Evolutionary conservation across 2,113 vertebrate species (phyloP).

Genomic region (Melanerpes formicivorus): DNA sequence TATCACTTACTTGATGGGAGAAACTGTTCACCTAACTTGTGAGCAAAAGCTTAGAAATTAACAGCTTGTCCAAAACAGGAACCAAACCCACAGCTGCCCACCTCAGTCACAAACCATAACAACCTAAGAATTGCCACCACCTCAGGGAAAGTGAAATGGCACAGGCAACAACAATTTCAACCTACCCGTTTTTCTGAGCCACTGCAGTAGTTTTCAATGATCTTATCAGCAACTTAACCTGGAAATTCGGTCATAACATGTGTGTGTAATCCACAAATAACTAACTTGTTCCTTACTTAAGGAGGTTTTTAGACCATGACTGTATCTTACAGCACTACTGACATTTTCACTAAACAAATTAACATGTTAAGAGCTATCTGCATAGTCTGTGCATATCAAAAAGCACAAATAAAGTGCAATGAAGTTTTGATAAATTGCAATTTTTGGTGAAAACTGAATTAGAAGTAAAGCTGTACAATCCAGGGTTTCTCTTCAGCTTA

Average conservation of each 20-base stretch:
- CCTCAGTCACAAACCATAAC: accelerated
- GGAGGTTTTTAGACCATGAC: not conserved
- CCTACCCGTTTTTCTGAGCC: not conserved
- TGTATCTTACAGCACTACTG: not conserved
- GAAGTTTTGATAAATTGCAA: not conserved
- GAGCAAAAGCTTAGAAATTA: not conserved
- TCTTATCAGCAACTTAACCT: accelerated
- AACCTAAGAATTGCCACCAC: not conserved
- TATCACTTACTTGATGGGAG: not conserved
- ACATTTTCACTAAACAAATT: not conserved
- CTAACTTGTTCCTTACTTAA: not conserved
- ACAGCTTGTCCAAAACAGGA: not conserved
- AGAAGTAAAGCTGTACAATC: not conserved
- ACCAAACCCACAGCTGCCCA: not conserved
- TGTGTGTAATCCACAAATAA: not conserved
- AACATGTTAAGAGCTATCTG: not conserved
- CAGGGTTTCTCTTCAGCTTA: not conserved
- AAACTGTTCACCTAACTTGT: not conserved
- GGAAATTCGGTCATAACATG: not conserved
- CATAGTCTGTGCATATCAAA: not conserved
- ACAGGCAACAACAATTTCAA: not conserved
- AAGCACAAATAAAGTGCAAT: not conserved
- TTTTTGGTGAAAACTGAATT: not conserved
- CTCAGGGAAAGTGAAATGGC: not conserved
- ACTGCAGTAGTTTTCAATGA: not conserved